Percentiles rank a stretch among this genome's conserved stretches.
phyloP scores from a whole-genome alignment of 2,113 vertebrate species.

The Phasianus colchicus region DNA sequence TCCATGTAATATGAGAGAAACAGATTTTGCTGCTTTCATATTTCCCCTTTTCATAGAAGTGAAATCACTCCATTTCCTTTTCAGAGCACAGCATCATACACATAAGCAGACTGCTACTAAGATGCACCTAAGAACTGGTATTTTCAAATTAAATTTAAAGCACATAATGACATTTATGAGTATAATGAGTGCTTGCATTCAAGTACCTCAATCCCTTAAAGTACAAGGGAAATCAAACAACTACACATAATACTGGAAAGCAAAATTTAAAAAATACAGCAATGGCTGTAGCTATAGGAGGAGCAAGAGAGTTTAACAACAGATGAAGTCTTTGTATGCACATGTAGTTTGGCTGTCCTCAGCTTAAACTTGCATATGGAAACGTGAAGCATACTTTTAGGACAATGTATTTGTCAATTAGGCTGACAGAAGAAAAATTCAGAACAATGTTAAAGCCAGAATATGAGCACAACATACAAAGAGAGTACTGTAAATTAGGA shows the following conservation, averaged over 20 bases:
- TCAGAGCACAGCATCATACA: not conserved
- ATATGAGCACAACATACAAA: not conserved
- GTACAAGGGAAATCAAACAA: not conserved
- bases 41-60: not conserved
- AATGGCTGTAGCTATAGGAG: not conserved
- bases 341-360: not conserved
- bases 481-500: not conserved
- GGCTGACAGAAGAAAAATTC: not conserved
- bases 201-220: not conserved
- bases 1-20: not conserved
- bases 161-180: not conserved
- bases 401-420: not conserved
- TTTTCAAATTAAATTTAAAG: not conserved
- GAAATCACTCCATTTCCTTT: not conserved
- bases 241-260: not conserved
- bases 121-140: not conserved
- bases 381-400: not conserved
- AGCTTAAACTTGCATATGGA: fast-evolving
- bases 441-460: not conserved
- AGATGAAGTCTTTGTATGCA: not conserved
- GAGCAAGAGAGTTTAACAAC: not conserved
- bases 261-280: not conserved
- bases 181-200: not conserved
- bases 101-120: not conserved
- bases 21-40: not conserved